Conservation (phyloP, 2,797 vertebrate genomes). For the Somateria mollissima region DNA sequence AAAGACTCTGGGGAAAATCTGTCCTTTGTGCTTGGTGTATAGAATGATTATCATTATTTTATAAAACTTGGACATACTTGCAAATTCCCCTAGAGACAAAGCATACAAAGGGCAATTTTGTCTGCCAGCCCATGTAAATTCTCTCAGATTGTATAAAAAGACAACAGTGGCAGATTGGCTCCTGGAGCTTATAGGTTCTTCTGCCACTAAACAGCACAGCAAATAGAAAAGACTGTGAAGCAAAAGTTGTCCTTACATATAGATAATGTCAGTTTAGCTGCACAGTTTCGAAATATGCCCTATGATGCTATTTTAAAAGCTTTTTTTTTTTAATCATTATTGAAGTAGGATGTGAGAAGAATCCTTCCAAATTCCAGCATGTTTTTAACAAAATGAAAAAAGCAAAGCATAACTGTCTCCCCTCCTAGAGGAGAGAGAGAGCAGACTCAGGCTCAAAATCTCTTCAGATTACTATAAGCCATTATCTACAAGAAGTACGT, state of each 20-base stretch:
- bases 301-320: not conserved
- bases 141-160: constrained; percentile 43
- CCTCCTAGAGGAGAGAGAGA: not conserved
- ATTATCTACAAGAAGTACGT: not conserved
- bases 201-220: not conserved
- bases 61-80: constrained; percentile 43
- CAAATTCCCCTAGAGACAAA: constrained; percentile 30
- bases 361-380: not conserved
- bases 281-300: not conserved
- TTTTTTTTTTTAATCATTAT: not conserved
- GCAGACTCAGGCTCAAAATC: not conserved
- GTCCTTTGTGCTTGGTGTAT: not conserved
- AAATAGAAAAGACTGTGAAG: not conserved
- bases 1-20: not conserved
- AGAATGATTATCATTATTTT: constrained; percentile 13
- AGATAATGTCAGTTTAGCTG: not conserved
- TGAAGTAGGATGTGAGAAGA: not conserved
- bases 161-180: constrained; percentile 54
- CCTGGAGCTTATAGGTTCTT: constrained; percentile 11
- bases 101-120: constrained; percentile 51
- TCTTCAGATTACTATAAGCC: not conserved
- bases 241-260: not conserved
- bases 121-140: constrained; percentile 51
- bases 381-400: not conserved
- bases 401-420: not conserved